Base-by-base conservation (phyloP, 2,797 vertebrate species). In the Cyprinella venusta region DNA sequence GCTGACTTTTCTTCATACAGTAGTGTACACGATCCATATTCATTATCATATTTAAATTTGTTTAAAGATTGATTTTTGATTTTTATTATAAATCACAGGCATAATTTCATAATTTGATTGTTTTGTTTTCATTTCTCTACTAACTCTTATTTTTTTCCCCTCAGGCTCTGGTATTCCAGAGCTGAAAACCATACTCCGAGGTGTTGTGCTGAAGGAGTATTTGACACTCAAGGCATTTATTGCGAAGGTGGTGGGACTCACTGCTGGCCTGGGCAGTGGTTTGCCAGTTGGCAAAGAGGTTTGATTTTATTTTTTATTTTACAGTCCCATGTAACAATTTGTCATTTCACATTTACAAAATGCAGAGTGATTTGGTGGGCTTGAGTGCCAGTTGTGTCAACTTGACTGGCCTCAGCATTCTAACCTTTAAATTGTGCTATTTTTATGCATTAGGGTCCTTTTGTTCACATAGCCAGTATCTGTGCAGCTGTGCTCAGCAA, bases 401-500 rank as follows among this genome's bases (percentile, higher is more conserved):
- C 30, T 26, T 15, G 8, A 45, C 40, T 45, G 68, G 40, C 40
- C 68, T 75, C 19, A 8, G 36, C 75, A 75, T 40, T 10, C 50
- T 63, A 30, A 75, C 63, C 30, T 54, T 61, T 38, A 13, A 24
- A 26, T 18, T 26, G 8, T 67, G 2, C 30, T 67, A 19, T 9
- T 63, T 56, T 82, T 87, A 52, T 72, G n/a, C 1, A 30, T 36
- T 91, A 99, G 98, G 98, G 98, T 59, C 98, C 98, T 1, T 99
- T 99, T 64, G 98, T 99, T 15, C 98, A 99, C 90, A 99, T 99
- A 19, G 97, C 98, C 89, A 99, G 98, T 80, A 99, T 99, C 92
- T 99, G 98, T 61, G 97, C 98, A 1, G 96, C 96, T 0, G 95
- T 98, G 30, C 95, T 99, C 86, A 97, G 97, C 94, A 96, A 95